phyloP scores from a whole-genome alignment of 2,113 vertebrate species.

The Panthera leo region DNA sequence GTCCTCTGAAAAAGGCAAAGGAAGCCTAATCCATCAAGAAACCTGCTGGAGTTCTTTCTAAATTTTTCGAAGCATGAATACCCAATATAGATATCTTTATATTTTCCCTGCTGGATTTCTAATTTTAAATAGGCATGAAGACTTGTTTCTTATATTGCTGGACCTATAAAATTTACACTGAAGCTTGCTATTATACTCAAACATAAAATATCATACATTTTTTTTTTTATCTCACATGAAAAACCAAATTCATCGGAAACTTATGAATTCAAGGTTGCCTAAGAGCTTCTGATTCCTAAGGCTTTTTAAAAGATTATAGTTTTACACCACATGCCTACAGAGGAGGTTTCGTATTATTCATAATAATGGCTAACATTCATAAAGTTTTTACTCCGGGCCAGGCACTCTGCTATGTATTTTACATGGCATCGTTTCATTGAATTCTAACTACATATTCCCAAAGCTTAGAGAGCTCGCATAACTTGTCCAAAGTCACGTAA shows the following conservation, averaged over 20 bases:
- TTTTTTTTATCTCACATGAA: conserved; percentile 34
- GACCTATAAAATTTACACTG: conserved; percentile 16
- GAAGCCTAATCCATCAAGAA: not conserved
- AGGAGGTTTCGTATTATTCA: not conserved
- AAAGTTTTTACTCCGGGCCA: not conserved
- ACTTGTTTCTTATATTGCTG: conserved; percentile 19
- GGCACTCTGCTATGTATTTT: not conserved
- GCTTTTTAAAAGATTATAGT: conserved; percentile 5
- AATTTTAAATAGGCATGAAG: conserved; percentile 27
- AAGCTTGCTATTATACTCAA: conserved; percentile 24
- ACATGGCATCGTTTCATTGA: not conserved
- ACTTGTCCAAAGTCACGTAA: not conserved
- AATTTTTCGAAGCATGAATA: not conserved
- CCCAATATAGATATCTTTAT: not conserved
- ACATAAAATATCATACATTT: conserved; percentile 39
- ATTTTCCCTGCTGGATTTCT: conserved; percentile 42
- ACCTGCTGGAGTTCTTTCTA: not conserved
- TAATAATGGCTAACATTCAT: not conserved
- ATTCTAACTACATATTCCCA: not conserved
- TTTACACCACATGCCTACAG: not conserved
- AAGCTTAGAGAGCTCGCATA: not conserved
- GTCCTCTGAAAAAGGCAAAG: not conserved
- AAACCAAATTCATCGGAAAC: conserved; percentile 58
- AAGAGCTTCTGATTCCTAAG: not conserved
- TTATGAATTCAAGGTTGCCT: conserved; percentile 18